Conservation (phyloP, 2,113 vertebrate genomes). For the Mobula birostris region DNA sequence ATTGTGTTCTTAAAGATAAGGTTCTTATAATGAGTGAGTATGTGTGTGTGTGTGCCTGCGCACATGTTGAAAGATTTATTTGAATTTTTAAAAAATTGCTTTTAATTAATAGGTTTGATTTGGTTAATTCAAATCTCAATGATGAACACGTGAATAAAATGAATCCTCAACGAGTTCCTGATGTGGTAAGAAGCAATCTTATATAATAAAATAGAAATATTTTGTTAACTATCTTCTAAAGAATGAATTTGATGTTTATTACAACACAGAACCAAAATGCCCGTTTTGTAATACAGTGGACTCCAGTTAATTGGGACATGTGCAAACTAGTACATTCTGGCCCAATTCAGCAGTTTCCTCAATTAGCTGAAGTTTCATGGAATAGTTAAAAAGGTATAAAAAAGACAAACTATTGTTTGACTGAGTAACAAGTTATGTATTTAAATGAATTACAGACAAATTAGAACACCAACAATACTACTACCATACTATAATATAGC, state of each 20-base stretch:
- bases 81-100: background rate
- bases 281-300: too few relatives aligned
- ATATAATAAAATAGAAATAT: background rate
- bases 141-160: constrained; percentile 91
- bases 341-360: too few relatives aligned
- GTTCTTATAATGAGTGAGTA: too few relatives aligned
- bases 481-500: too few relatives aligned
- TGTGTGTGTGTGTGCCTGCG: background rate
- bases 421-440: too few relatives aligned
- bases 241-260: background rate
- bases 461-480: too few relatives aligned
- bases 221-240: background rate
- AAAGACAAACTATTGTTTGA: too few relatives aligned
- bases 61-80: background rate
- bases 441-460: too few relatives aligned
- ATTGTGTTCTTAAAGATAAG: background rate
- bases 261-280: background rate
- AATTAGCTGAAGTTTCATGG: too few relatives aligned
- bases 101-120: constrained; percentile 70
- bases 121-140: constrained; percentile 91
- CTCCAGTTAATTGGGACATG: too few relatives aligned
- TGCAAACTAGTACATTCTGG: too few relatives aligned
- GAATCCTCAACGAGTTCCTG: constrained; percentile 78
- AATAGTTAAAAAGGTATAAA: too few relatives aligned
- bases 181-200: constrained; percentile 71